These are phyloP conservation scores for Amphipyra berbera DNA, from an alignment of 2,888 invertebrate species.

Conservation along the genomic window DNA sequence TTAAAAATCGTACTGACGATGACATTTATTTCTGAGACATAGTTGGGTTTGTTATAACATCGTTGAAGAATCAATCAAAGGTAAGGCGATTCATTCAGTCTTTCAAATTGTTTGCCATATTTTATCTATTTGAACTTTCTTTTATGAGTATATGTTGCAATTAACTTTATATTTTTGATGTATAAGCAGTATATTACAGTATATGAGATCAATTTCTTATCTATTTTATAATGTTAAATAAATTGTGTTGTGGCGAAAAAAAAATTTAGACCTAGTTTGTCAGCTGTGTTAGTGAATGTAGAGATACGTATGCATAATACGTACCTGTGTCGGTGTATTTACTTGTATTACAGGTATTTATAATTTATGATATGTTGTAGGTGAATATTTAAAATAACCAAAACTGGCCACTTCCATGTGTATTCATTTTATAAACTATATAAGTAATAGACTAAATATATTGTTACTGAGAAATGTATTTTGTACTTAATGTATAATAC, in stretches of 20 bases:
- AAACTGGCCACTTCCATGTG: slow-evolving; percentile 18
- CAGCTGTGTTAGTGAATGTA: slow-evolving; percentile 71
- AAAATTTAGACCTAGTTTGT: slow-evolving; percentile 69
- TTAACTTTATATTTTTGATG: slow-evolving; percentile 58
- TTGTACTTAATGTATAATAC: slow-evolving; percentile 1
- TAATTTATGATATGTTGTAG: slow-evolving; percentile 27
- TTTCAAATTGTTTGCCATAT: slow-evolving; percentile 85
- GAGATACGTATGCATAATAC: slow-evolving; percentile 67
- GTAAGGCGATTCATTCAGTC: slow-evolving; percentile 75
- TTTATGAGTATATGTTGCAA: slow-evolving; percentile 65
- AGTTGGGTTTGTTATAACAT: slow-evolving; percentile 68
- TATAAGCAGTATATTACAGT: slow-evolving; percentile 53
- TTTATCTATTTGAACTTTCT: slow-evolving; percentile 82
- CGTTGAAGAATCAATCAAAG: slow-evolving; percentile 73
- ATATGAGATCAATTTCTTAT: slow-evolving; percentile 34
- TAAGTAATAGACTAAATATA: slow-evolving; percentile 11
- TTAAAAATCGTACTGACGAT: slow-evolving; percentile 67
- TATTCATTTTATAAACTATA: slow-evolving; percentile 3
- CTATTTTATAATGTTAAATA: slow-evolving; percentile 31
- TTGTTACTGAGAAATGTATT: background rate
- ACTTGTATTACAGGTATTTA: slow-evolving; percentile 50
- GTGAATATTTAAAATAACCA: slow-evolving; percentile 17
- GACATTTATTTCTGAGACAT: slow-evolving; percentile 67
- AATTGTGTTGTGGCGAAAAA: slow-evolving; percentile 67
- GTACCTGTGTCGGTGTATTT: slow-evolving; percentile 55